A percentile compares a stretch with the other conserved stretches of the same genome.
Evolutionary conservation across 2,888 invertebrate species (phyloP).

Genomic region (Melangyna quadrimaculata): DNA sequence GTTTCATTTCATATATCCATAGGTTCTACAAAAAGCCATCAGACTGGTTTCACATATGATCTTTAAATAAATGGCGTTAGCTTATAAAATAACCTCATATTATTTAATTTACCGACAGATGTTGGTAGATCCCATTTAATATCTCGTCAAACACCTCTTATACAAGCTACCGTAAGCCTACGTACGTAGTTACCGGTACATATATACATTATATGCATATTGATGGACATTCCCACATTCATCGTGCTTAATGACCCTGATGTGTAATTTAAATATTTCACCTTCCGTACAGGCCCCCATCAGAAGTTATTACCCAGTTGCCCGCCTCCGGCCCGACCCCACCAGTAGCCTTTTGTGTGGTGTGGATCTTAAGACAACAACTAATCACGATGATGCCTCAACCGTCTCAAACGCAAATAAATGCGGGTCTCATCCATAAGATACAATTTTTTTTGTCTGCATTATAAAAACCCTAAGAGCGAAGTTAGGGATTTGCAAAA

Average conservation of each 20-base stretch:
- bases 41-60: neutral
- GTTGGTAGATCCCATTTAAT: conserved; percentile 27
- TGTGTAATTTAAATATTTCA: conserved; percentile 68
- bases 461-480: neutral
- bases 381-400: conserved; percentile 55
- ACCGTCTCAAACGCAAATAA: conserved; percentile 61
- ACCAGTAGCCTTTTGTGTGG: conserved; percentile 36
- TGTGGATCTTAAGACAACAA: conserved; percentile 54
- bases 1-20: neutral
- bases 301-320: conserved; percentile 35
- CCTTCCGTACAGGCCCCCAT: conserved; percentile 34
- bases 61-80: neutral
- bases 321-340: conserved; percentile 15
- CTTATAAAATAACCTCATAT: conserved; percentile 1
- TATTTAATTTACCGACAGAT: conserved; percentile 31
- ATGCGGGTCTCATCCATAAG: conserved; percentile 48
- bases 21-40: neutral
- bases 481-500: neutral
- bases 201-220: neutral
- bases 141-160: conserved; percentile 43
- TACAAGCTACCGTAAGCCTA: conserved; percentile 18
- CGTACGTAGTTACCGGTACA: too few relatives aligned
- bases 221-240: conserved; percentile 28
- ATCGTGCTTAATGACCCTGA: conserved; percentile 49
- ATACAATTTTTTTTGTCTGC: conserved; percentile 22